Evolutionary conservation across 2,797 vertebrate species (phyloP).

Genomic region (Helicolenus hilgendorfi): DNA sequence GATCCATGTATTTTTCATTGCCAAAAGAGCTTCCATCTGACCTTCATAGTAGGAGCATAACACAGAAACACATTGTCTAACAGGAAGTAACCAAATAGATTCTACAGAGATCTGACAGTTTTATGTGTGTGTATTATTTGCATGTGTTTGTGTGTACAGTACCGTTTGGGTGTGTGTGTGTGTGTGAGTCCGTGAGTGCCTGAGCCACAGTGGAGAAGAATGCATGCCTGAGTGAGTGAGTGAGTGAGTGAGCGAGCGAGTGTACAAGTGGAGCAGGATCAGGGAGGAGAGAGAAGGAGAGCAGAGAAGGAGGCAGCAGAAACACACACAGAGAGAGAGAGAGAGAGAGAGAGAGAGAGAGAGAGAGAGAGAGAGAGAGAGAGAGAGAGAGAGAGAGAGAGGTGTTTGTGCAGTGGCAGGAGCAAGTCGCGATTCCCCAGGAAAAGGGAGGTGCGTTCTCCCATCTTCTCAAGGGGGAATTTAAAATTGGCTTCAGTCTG

Average conservation of each 20-base stretch:
- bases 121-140: slow-evolving; percentile 15
- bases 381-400: slow-evolving; percentile 13
- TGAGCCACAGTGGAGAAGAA: slow-evolving; percentile 56
- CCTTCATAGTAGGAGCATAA: neutral
- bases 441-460: slow-evolving; percentile 64
- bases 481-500: slow-evolving; percentile 54
- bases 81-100: neutral
- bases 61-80: neutral
- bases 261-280: slow-evolving; percentile 68
- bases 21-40: neutral
- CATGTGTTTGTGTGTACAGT: slow-evolving; percentile 48
- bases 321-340: slow-evolving; percentile 23
- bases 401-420: slow-evolving; percentile 44
- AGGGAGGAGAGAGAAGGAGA: slow-evolving; percentile 66
- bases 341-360: slow-evolving; percentile 39
- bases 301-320: slow-evolving; percentile 61
- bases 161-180: slow-evolving; percentile 22
- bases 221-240: slow-evolving; percentile 64
- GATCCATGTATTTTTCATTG: neutral
- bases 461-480: slow-evolving; percentile 60
- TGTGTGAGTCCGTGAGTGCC: slow-evolving; percentile 39
- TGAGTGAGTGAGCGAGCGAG: slow-evolving; percentile 49
- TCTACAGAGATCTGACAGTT: neutral
- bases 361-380: slow-evolving; percentile 16
- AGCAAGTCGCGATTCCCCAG: slow-evolving; percentile 62